A percentile compares a stretch with the other conserved stretches of the same genome.
phyloP scores from a whole-genome alignment of 2,888 invertebrate species.

The Drosophila pseudotakahashii region DNA sequence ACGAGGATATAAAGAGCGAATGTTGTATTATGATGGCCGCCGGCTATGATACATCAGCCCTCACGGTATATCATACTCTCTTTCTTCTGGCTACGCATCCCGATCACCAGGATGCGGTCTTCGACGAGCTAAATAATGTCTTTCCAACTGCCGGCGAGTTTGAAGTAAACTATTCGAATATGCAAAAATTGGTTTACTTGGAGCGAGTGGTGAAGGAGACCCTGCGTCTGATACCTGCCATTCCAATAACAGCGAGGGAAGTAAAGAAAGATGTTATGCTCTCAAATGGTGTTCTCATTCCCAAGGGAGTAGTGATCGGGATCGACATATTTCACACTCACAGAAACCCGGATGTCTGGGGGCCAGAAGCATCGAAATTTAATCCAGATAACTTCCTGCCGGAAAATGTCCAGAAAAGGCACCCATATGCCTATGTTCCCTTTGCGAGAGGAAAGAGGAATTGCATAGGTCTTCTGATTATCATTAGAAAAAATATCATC shows the following conservation, averaged over 20 bases:
- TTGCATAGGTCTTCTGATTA: conserved; percentile 67
- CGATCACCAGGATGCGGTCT: conserved; percentile 68
- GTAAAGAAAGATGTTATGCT: conserved; percentile 60
- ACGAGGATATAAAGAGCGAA: conserved; percentile 70
- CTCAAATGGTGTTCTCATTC: conserved; percentile 72
- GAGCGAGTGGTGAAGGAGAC: conserved; percentile 80
- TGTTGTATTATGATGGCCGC: conserved; percentile 70
- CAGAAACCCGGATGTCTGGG: conserved; percentile 78
- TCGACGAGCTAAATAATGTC: conserved; percentile 65
- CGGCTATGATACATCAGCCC: conserved; percentile 79
- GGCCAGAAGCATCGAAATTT: conserved; percentile 73
- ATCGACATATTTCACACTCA: conserved; percentile 79
- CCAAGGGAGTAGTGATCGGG: conserved; percentile 69
- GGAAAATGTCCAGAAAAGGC: conserved; percentile 66
- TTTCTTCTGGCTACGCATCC: conserved; percentile 76
- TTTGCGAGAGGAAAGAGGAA: conserved; percentile 81
- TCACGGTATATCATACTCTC: conserved; percentile 57
- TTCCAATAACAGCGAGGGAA: conserved; percentile 67
- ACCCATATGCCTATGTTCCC: conserved; percentile 80
- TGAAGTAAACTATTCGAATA: conserved; percentile 66
- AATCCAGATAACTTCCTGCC: conserved; percentile 82
- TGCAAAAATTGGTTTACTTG: conserved; percentile 72
- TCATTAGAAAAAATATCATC: neutral
- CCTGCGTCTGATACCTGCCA: conserved; percentile 75
- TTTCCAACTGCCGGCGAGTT: conserved; percentile 60